A percentile compares a stretch with the other conserved stretches of the same genome.
These are phyloP conservation scores for Cryptus armator DNA, from an alignment of 2,888 invertebrate species.

Conservation along the genomic window DNA sequence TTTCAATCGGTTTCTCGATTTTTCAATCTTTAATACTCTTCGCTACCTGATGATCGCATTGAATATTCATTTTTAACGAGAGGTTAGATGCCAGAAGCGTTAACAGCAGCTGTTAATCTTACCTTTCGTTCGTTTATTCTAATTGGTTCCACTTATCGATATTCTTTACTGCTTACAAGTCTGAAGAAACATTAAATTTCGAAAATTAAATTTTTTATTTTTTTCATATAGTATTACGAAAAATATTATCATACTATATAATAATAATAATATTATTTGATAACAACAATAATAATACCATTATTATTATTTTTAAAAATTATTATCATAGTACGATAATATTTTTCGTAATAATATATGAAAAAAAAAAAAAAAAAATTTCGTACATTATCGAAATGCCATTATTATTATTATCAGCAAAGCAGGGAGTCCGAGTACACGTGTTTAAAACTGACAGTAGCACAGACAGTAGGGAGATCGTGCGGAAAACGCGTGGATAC, in stretches of 20 bases:
- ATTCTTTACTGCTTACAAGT: too few relatives aligned
- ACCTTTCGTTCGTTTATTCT: too few relatives aligned
- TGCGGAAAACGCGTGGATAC: not conserved
- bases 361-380: too few relatives aligned
- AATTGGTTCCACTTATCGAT: too few relatives aligned
- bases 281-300: not conserved
- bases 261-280: too few relatives aligned
- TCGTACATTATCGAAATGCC: too few relatives aligned
- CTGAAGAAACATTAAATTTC: too few relatives aligned
- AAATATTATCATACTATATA: too few relatives aligned
- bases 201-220: too few relatives aligned
- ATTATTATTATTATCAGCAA: not conserved
- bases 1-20: not conserved
- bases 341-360: not conserved
- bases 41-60: not conserved
- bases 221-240: not conserved
- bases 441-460: not conserved
- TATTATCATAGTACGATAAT: not conserved
- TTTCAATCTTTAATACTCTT: not conserved
- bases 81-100: too few relatives aligned
- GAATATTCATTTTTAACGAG: too few relatives aligned
- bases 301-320: not conserved
- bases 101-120: too few relatives aligned
- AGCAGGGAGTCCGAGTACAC: not conserved
- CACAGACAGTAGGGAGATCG: slow-evolving; percentile 11